These are phyloP conservation scores for Drosophila conformis DNA, from an alignment of 2,888 invertebrate genomes.

Conservation along the genomic window DNA sequence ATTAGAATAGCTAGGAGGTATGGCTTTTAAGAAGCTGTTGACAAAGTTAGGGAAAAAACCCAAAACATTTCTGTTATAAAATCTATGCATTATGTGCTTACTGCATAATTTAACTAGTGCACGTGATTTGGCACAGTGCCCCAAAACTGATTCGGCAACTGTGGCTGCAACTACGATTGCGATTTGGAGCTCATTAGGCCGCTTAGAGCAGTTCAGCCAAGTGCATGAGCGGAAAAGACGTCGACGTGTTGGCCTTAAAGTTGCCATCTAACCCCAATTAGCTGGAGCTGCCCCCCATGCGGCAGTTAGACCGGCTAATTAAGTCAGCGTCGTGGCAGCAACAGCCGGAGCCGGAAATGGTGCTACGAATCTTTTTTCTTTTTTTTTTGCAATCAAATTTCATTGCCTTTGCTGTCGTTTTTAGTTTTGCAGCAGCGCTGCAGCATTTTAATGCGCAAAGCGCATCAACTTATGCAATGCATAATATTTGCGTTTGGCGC, in stretches of 20 bases:
- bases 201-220: constrained; percentile 15
- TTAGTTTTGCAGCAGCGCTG: constrained; percentile 17
- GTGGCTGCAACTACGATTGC: constrained; percentile 10
- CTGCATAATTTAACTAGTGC: constrained; percentile 47
- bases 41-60: background rate
- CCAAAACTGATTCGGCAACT: constrained; percentile 28
- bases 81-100: constrained; percentile 6
- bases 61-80: background rate
- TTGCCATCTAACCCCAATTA: constrained; percentile 71
- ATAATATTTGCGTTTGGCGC: constrained; percentile 62
- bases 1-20: background rate
- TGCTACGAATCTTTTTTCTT: constrained; percentile 57
- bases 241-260: constrained; percentile 53
- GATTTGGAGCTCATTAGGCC: constrained; percentile 61
- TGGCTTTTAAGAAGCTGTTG: background rate
- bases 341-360: constrained; percentile 64
- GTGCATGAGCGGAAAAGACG: constrained; percentile 51
- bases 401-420: constrained; percentile 44
- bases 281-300: constrained; percentile 35
- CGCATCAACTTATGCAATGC: constrained; percentile 68
- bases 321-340: constrained; percentile 63
- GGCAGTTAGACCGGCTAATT: constrained; percentile 57
- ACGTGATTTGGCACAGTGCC: constrained; percentile 13
- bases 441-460: constrained; percentile 56
- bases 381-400: constrained; percentile 69